Percentiles rank a stretch among this genome's conserved stretches.
Conservation (phyloP, 2,113 vertebrate species). For the Phalacrocorax pelagicus region DNA sequence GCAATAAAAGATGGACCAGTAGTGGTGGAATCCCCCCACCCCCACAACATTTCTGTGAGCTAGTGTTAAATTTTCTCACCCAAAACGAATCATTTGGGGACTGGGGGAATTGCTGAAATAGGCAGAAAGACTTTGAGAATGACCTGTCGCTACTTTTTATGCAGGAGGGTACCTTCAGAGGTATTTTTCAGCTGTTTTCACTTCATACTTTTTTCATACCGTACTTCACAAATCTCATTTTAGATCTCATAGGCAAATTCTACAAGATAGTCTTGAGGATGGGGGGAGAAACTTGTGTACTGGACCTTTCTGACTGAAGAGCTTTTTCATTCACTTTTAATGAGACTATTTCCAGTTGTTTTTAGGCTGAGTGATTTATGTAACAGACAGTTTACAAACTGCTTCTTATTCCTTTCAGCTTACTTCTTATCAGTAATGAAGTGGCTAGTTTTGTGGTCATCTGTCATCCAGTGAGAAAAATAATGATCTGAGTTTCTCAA, state of each 20-base stretch:
- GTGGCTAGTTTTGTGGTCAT: not conserved
- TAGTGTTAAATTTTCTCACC: not conserved
- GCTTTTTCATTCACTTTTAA: slow-evolving; percentile 20
- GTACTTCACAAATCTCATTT: not conserved
- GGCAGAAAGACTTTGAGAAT: not conserved
- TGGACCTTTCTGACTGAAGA: not conserved
- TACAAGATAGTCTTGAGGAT: not conserved
- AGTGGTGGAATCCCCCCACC: not conserved
- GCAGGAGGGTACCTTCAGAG: not conserved
- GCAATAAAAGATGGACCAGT: not conserved
- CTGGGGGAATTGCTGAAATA: not conserved
- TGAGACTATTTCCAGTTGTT: not conserved
- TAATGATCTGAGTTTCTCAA: not conserved
- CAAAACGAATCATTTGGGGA: not conserved
- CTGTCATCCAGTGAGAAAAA: not conserved
- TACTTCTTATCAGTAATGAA: slow-evolving; percentile 24
- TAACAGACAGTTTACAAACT: not conserved
- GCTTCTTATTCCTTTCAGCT: slow-evolving; percentile 11
- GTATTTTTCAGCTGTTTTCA: not conserved
- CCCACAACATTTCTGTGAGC: not conserved
- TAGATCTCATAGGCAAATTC: not conserved
- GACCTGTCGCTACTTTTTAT: not conserved
- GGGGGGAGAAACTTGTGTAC: not conserved
- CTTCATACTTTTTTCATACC: not conserved
- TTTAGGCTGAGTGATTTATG: slow-evolving; percentile 13